Base-by-base conservation (phyloP, 2,113 vertebrate genomes). In the Hippolais icterina region DNA sequence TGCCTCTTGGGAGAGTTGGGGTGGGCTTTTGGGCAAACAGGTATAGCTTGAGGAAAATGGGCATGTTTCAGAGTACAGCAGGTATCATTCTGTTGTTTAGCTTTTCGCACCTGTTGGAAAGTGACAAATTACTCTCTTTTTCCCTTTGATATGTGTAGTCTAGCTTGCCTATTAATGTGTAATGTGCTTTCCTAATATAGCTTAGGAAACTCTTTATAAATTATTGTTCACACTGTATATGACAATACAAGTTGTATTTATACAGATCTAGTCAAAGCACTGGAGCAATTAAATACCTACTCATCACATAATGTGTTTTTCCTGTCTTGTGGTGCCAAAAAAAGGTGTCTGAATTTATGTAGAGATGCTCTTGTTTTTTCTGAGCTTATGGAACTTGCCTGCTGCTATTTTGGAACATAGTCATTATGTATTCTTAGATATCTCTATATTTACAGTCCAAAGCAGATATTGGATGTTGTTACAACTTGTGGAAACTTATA, bases 311-410 rank as follows among this genome's bases (percentile, higher is more conserved):
- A 94, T 95, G 66, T 79, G 53, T 80, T 97, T 92, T 91, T 79
- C 44, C 63, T 88, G 44, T 92, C 89, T 71, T 68, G 19, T 44
- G 37, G 69, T 96, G 93, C 87, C 91, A 96, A 81, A 96, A 91
- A 93, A 88, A 59, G 65, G 64, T 95, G 50, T 70, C 81, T 33
- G 5, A 95, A 93, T 93, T 68, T 95, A 96, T 88, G 3, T 7
- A 85, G 78, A 95, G 95, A 82, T 94, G 70, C 6, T 5, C 84
- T 85, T 22, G 56, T 94, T 82, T 97, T 96, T 46, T 96, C 53
- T 93, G 86, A 97, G 88, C 68, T 91, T 94, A 90, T 96, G 94
- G 96, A 97, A 95, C 90, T 95, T 87, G 81, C 85, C 90, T 92
- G n/a, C 72, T 95, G 87, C 87, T 95, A 69, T 96, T 97, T 96